phyloP scores from a whole-genome alignment of 2,888 invertebrate genomes.

The Adelognathus sp. region DNA sequence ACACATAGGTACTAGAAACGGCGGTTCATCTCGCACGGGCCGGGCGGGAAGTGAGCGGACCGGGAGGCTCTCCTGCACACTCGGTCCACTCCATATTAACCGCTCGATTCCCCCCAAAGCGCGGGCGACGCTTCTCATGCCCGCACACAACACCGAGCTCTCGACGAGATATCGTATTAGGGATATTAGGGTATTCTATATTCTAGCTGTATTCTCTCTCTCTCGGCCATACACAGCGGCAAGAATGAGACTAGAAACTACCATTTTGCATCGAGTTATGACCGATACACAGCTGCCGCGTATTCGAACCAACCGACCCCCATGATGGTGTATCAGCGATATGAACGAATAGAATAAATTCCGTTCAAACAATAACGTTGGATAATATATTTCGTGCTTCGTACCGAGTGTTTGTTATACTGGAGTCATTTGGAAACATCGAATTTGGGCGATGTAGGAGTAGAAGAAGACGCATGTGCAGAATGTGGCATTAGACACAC shows the following conservation, averaged over 20 bases:
- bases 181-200: constrained; percentile 57
- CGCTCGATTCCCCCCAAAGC: not conserved
- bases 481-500: not conserved
- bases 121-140: constrained; percentile 18
- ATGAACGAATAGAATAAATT: constrained; percentile 27
- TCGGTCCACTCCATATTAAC: constrained; percentile 52
- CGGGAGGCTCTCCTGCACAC: constrained; percentile 51
- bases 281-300: constrained; percentile 56
- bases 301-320: not conserved
- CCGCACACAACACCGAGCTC: not conserved
- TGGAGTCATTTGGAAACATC: not conserved
- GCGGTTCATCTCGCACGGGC: constrained; percentile 49
- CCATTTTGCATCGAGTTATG: constrained; percentile 64
- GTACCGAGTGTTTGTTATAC: not conserved
- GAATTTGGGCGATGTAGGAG: not conserved
- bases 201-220: constrained; percentile 45
- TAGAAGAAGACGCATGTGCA: not conserved
- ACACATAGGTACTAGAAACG: not conserved
- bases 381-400: constrained; percentile 31
- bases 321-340: not conserved
- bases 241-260: constrained; percentile 46
- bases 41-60: not conserved
- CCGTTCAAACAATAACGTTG: constrained; percentile 48
- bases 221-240: not conserved
- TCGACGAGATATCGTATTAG: constrained; percentile 52